Conservation (phyloP, 2,888 invertebrate species). For the Cerastoderma edule region DNA sequence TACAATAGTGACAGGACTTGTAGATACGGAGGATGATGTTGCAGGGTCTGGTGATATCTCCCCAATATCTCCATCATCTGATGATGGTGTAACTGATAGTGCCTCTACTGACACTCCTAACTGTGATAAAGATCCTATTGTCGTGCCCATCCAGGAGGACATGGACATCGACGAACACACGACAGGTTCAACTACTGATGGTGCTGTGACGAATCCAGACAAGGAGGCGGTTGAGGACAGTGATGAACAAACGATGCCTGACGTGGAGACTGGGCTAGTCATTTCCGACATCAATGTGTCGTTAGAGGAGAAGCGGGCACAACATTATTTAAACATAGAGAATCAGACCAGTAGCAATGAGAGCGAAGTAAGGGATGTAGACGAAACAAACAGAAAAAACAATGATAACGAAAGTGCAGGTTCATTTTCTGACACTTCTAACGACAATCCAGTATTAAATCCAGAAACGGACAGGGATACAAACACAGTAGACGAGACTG, state of each 20-base stretch:
- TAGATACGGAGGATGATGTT: not conserved
- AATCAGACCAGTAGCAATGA: not conserved
- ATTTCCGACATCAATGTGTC: constrained; percentile 13
- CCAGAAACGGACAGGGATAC: constrained; percentile 14
- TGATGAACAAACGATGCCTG: not conserved
- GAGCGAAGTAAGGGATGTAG: not conserved
- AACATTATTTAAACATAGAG: constrained; percentile 25
- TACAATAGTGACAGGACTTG: constrained; percentile 16
- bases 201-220: constrained; percentile 6
- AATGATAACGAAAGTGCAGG: constrained; percentile 13
- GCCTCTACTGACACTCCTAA: constrained; percentile 3
- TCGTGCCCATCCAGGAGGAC: constrained; percentile 30
- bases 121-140: constrained; percentile 49
- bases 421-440: not conserved
- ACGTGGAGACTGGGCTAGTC: constrained; percentile 16
- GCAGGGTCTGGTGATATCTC: not conserved
- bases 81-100: not conserved
- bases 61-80: not conserved
- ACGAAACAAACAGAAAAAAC: constrained; percentile 4
- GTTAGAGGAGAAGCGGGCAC: constrained; percentile 45
- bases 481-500: too few species aligned
- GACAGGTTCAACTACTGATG: not conserved
- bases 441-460: constrained; percentile 22
- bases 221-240: not conserved
- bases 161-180: constrained; percentile 17